These are phyloP conservation scores for Neofelis nebulosa DNA, from an alignment of 2,113 vertebrate genomes.

Conservation along the genomic window DNA sequence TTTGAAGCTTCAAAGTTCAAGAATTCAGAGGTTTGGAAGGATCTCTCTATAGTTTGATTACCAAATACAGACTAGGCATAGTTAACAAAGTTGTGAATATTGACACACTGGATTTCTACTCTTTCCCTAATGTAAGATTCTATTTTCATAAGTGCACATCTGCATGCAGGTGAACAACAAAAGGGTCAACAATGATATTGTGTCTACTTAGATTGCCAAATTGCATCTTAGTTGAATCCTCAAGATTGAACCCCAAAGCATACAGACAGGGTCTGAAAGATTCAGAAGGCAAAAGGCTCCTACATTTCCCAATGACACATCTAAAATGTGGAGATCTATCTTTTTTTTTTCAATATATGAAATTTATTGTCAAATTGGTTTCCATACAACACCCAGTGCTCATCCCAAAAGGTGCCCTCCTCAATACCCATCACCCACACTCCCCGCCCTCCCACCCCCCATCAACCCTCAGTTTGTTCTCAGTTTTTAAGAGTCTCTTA, in stretches of 20 bases:
- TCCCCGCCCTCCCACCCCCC: no score
- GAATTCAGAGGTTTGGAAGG: neutral
- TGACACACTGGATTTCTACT: neutral
- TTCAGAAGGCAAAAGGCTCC: neutral
- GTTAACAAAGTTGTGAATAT: neutral
- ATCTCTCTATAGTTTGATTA: neutral
- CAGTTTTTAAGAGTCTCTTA: no score
- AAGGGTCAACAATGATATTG: accelerated
- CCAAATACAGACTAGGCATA: neutral
- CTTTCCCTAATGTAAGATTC: neutral
- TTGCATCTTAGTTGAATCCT: neutral
- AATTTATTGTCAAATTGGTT: no score
- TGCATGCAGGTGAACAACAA: neutral
- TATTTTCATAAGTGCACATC: neutral
- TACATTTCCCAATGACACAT: neutral
- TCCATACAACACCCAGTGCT: no score
- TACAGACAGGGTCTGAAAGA: neutral
- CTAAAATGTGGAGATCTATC: neutral
- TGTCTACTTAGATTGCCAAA: neutral
- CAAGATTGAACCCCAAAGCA: neutral
- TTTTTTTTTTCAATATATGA: no score
- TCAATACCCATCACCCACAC: no score
- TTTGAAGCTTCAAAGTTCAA: neutral
- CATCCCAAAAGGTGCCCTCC: no score
- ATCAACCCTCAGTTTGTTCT: no score